These are phyloP conservation scores for Allolobophora icterica DNA, from an alignment of 2,888 invertebrate genomes.

Conservation along the genomic window DNA sequence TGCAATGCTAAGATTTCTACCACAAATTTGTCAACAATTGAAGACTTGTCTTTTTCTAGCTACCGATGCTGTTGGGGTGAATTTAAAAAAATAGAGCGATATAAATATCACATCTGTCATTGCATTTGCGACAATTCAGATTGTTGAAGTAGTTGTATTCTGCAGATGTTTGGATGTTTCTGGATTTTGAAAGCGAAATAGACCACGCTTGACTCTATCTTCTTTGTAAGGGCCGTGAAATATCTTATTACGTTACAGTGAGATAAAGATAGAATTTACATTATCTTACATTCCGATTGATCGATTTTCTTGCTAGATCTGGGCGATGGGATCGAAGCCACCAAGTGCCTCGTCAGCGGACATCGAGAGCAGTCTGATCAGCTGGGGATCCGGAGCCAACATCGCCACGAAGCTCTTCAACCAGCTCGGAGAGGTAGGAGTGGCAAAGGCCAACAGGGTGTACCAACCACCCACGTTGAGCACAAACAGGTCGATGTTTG, in stretches of 20 bases:
- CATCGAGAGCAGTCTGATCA: constrained; percentile 38
- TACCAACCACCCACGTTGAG: background rate
- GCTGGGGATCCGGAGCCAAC: constrained; percentile 67
- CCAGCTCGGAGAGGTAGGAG: constrained; percentile 65
- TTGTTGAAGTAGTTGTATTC: no score
- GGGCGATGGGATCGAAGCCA: constrained; percentile 36
- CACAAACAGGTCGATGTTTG: no score
- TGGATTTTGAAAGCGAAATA: no score
- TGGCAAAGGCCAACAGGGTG: background rate
- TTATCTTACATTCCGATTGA: background rate
- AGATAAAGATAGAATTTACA: no score
- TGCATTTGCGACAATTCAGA: no score
- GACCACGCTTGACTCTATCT: no score
- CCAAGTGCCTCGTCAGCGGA: constrained; percentile 41
- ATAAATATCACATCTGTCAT: no score
- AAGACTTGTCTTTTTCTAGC: background rate
- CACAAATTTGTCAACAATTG: background rate
- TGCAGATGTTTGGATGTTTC: no score
- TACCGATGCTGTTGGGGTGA: background rate
- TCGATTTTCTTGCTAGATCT: constrained; percentile 35
- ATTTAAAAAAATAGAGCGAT: background rate
- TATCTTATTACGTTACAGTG: background rate
- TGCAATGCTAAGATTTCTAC: background rate
- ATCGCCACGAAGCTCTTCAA: constrained; percentile 67
- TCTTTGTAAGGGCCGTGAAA: no score